These are phyloP conservation scores for Mimumesa dahlbomi DNA, from an alignment of 2,888 invertebrate genomes.

Conservation along the genomic window DNA sequence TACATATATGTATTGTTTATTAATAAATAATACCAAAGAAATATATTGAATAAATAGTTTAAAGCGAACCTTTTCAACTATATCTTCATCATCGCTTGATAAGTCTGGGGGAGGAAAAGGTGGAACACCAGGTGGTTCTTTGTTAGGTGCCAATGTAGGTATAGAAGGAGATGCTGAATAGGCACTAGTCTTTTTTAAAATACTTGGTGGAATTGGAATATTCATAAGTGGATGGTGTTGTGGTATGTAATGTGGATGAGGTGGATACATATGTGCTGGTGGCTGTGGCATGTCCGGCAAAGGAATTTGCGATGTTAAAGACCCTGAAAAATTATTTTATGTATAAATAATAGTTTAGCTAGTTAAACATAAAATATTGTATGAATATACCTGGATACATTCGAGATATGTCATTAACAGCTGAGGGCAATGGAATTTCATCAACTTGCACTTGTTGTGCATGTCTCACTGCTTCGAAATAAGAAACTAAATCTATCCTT, in stretches of 20 bases:
- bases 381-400: constrained; percentile 69
- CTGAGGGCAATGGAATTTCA: constrained; percentile 95
- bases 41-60: constrained; percentile 23
- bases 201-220: constrained; percentile 84
- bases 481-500: constrained; percentile 92
- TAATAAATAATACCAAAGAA: neutral
- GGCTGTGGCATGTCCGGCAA: constrained; percentile 81
- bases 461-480: constrained; percentile 96
- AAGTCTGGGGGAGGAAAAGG: constrained; percentile 91
- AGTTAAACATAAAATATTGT: no score
- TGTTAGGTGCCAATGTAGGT: constrained; percentile 77
- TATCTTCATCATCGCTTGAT: constrained; percentile 83
- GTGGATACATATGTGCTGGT: constrained; percentile 73
- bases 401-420: constrained; percentile 72
- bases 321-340: no score
- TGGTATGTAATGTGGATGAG: constrained; percentile 74
- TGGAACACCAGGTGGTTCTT: constrained; percentile 92
- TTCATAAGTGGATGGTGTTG: constrained; percentile 81
- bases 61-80: constrained; percentile 66
- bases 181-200: constrained; percentile 88
- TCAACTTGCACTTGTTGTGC: constrained; percentile 97
- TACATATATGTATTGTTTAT: neutral
- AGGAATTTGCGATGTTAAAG: constrained; percentile 83
- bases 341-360: no score
- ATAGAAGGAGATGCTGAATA: constrained; percentile 76